Evolutionary conservation across 2,113 vertebrate species (phyloP), one percentile per base, ranked within the genome.

Genomic region (Agelaius tricolor): DNA sequence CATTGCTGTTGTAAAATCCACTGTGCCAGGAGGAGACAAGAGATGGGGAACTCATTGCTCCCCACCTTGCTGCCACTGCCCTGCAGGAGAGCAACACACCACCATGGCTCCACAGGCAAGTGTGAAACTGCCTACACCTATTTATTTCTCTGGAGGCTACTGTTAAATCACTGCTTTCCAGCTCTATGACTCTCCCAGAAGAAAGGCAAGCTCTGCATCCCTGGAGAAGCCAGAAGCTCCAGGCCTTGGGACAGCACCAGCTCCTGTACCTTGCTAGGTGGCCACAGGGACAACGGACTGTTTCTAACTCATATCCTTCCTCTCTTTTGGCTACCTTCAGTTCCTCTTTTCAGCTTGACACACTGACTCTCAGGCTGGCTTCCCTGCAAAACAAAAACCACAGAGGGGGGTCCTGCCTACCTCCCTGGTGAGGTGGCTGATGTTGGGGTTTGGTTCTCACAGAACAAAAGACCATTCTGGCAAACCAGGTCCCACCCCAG

Each of bases 251-350:
- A 54, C 47, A 77, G 43, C 46, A 79, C 5, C n/a, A 52, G 44
- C 23, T 85, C 39, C 62, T 37, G 57, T 19, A 55, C 76, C 55
- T 79, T 75, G 31, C 33, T 22, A 7, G 54, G 43, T 8, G 8
- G 72, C 79, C 66, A 81, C 13, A 4, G 54, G 43, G 73, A 83
- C 83, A 92, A 94, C 62, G 1, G 65, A 65, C 76, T 87, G 90
- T 65, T 93, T 86, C 54, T 68, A 94, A 92, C 82, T 57, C 73
- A 89, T 8, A 95, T 96, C 93, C 94, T 96, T 96, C 96, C 92
- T 82, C 88, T 92, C 83, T 84, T 75, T 8, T 27, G 65, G 49
- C 69, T 72, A 22, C 49, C 62, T 72, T 83, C 83, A 84, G 65
- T 96, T 97, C 96, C 94, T 96, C 86, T 95, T 96, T 95, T 84